Percentiles rank a stretch among this genome's conserved stretches.
Conservation (phyloP, 2,113 vertebrate species). For the Empidonax traillii region DNA sequence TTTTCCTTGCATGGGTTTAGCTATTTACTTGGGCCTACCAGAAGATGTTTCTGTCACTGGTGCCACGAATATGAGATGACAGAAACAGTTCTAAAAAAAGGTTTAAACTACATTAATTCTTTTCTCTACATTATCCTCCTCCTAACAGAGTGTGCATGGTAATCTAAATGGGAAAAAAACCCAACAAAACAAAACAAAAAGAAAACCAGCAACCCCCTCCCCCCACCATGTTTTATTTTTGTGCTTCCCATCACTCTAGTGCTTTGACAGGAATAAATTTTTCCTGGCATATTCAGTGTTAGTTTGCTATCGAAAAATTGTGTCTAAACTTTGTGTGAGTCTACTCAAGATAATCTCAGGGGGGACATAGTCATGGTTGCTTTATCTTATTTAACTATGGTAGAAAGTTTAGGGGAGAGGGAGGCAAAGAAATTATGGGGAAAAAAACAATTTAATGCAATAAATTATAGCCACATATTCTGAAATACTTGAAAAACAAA, state of each 20-base stretch:
- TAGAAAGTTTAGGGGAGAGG: neutral
- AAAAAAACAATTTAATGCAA: neutral
- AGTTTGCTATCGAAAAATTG: neutral
- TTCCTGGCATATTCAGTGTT: neutral
- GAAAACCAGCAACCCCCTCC: too few species aligned
- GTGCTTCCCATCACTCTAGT: neutral
- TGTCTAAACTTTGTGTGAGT: neutral
- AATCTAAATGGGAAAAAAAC: neutral
- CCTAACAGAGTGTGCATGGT: neutral
- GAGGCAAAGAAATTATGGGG: neutral
- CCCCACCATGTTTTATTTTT: neutral
- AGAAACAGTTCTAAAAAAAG: neutral
- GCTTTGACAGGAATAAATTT: neutral
- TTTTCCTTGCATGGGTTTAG: slow-evolving; percentile 11
- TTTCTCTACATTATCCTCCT: neutral
- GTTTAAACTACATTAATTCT: neutral
- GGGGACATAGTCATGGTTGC: neutral
- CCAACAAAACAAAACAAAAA: neutral
- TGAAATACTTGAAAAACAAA: neutral
- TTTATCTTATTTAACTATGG: neutral
- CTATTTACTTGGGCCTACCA: neutral
- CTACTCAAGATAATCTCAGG: neutral
- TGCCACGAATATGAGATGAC: neutral
- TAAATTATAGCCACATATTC: neutral
- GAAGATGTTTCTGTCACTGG: neutral